phyloP scores from a whole-genome alignment of 2,888 invertebrate genomes.

The Drosophila seclusa region DNA sequence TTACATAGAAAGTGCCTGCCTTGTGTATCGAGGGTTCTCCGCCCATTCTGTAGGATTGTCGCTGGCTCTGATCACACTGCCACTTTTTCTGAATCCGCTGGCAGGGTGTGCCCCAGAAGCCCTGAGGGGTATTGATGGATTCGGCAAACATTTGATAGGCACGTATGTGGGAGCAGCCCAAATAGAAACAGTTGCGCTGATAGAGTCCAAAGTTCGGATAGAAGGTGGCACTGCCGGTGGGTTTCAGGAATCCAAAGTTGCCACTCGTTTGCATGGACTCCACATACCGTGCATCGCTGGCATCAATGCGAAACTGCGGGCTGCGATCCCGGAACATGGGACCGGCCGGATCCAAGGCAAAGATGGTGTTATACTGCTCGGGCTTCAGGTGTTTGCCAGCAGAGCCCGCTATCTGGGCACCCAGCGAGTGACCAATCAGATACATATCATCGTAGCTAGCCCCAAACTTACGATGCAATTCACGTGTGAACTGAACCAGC shows the following conservation, averaged over 20 bases:
- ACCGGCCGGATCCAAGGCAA: constrained; percentile 84
- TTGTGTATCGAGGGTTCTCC: constrained; percentile 80
- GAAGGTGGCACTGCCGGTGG: constrained; percentile 84
- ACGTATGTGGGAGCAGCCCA: constrained; percentile 82
- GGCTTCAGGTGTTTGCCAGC: constrained; percentile 78
- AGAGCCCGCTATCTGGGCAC: constrained; percentile 83
- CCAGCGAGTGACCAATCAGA: constrained; percentile 84
- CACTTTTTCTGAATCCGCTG: constrained; percentile 56
- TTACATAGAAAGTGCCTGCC: constrained; percentile 77
- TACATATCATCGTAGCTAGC: constrained; percentile 72
- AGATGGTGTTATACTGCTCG: constrained; percentile 78
- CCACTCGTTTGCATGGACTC: constrained; percentile 84
- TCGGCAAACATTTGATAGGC: constrained; percentile 83
- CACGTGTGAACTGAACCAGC: constrained; percentile 75
- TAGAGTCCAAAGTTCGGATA: constrained; percentile 83
- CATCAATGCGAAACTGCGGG: constrained; percentile 79
- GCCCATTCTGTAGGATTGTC: constrained; percentile 70
- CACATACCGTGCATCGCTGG: constrained; percentile 82
- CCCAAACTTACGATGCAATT: constrained; percentile 57
- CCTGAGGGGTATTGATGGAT: constrained; percentile 74
- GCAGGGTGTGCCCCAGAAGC: constrained; percentile 82
- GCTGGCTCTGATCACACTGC: constrained; percentile 71
- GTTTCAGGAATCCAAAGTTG: constrained; percentile 78
- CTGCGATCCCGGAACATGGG: constrained; percentile 77
- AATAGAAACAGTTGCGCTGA: constrained; percentile 78